Evolutionary conservation across 2,113 vertebrate species (phyloP), one percentile per base, ranked within the genome.

Genomic region (Dascyllus trimaculatus): DNA sequence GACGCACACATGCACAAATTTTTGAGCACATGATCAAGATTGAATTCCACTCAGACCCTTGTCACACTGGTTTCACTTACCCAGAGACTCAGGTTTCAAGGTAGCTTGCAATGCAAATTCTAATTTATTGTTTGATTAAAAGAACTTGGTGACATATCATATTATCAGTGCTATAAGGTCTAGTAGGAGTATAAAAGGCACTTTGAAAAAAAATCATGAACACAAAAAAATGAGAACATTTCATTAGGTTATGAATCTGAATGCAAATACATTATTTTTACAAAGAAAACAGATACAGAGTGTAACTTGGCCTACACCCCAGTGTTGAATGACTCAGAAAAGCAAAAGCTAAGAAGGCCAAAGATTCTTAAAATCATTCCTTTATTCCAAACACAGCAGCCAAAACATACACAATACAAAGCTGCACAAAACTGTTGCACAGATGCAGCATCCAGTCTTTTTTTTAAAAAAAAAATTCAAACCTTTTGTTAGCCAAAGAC

Each of bases 401-500:
- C 29, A 22, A 24, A 52, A 24, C 19, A 63, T 18, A 24, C 0
- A 17, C 17, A 52, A 22, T 29, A 25, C 29, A 59, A 72, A 49
- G 25, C 49, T 49, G n/a, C 22, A 40, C n/a, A 15, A 24, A 48
- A 6, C 3, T 11, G 26, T 60, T 62, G 56, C 1, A 25, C 9
- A 40, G 5, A 21, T 1, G 35, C 13, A 35, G 49, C 35, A 35
- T 60, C 22, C 43, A 29, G 48, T 54, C 24, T 64, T 62, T 53
- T 35, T 35, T 35, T 35, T 21, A n/a, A n/a, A n/a, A n/a, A n/a
- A n/a, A n/a, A n/a, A n/a, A 24, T 45, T n/a, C 0, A 48, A 80
- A 68, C 22, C 48, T 65, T 78, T 56, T 71, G 59, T 84, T 57
- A 54, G 35, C 40, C 66, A 69, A 69, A 59, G 24, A 79, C 59